phyloP scores from a whole-genome alignment of 2,888 invertebrate species.

The Chymomyza procnemis region DNA sequence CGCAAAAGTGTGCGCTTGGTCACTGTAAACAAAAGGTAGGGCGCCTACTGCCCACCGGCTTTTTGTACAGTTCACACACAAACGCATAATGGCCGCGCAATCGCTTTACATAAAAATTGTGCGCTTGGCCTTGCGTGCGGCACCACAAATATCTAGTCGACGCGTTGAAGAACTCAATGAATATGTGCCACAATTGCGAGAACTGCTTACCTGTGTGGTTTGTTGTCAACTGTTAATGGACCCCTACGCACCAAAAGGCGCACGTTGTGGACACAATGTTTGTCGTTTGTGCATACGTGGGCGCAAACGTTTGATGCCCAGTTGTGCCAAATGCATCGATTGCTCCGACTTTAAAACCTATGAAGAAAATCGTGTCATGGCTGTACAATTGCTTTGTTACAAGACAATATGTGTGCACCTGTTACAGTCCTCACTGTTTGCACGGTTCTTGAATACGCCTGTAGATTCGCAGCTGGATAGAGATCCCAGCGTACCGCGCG shows the following conservation, averaged over 20 bases:
- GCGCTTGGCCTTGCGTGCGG: conserved; percentile 41
- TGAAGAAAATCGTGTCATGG: conserved; percentile 88
- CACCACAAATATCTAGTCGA: conserved; percentile 79
- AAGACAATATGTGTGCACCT: conserved; percentile 92
- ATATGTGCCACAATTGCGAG: conserved; percentile 90
- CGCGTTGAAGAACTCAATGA: conserved; percentile 90
- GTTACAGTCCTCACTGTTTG: conserved; percentile 85
- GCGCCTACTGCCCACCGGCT: neutral
- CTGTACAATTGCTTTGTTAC: conserved; percentile 91
- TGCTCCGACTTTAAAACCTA: conserved; percentile 88
- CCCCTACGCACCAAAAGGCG: conserved; percentile 88
- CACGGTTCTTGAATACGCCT: conserved; percentile 76
- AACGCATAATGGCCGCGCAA: conserved; percentile 39
- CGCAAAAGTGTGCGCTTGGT: neutral
- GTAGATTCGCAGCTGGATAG: neutral
- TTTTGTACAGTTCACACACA: conserved; percentile 37
- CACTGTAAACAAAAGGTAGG: conserved; percentile 42
- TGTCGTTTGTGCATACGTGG: conserved; percentile 91
- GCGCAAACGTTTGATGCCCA: conserved; percentile 89
- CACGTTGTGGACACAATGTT: conserved; percentile 92
- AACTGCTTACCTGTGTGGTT: conserved; percentile 92
- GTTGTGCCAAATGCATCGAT: conserved; percentile 91
- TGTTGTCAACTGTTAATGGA: conserved; percentile 90
- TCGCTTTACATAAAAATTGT: conserved; percentile 42
- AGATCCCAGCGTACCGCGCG: conserved; percentile 72